Conservation (phyloP, 2,797 vertebrate genomes). For the Potorous gilbertii region DNA sequence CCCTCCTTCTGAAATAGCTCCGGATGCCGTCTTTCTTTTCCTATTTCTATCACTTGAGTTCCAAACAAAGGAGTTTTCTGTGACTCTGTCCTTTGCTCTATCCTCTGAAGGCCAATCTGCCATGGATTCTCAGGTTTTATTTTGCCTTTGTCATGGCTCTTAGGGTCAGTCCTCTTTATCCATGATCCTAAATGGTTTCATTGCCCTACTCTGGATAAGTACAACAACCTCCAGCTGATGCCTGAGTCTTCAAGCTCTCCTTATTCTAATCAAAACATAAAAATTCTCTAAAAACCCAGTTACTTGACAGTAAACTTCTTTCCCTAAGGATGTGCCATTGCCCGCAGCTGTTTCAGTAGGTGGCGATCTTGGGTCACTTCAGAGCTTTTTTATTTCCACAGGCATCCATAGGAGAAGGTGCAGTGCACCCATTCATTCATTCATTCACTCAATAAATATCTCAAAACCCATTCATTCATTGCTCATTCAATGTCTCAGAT, state of each 20-base stretch:
- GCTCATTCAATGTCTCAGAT: background rate
- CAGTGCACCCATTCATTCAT: background rate
- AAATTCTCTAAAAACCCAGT: constrained; percentile 10
- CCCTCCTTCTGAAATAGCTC: constrained; percentile 19
- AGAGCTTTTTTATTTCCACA: background rate
- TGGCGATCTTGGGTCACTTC: constrained; percentile 72
- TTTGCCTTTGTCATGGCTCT: background rate
- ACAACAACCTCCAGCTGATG: constrained; percentile 2
- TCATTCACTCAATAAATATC: background rate
- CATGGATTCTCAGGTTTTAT: background rate
- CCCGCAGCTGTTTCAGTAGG: constrained; percentile 63
- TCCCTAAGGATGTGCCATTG: background rate
- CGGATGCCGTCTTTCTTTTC: background rate
- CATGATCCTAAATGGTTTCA: background rate
- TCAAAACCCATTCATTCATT: background rate
- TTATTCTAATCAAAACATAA: background rate
- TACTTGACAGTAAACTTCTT: background rate
- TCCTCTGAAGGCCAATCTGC: background rate
- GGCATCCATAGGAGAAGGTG: constrained; percentile 7
- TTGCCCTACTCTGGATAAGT: background rate
- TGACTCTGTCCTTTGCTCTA: background rate
- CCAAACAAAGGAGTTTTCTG: background rate
- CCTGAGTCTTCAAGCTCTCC: background rate
- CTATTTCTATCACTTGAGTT: background rate
- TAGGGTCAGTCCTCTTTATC: background rate